phyloP scores from a whole-genome alignment of 1,140 invertebrate species.

The Bombus huntii region DNA sequence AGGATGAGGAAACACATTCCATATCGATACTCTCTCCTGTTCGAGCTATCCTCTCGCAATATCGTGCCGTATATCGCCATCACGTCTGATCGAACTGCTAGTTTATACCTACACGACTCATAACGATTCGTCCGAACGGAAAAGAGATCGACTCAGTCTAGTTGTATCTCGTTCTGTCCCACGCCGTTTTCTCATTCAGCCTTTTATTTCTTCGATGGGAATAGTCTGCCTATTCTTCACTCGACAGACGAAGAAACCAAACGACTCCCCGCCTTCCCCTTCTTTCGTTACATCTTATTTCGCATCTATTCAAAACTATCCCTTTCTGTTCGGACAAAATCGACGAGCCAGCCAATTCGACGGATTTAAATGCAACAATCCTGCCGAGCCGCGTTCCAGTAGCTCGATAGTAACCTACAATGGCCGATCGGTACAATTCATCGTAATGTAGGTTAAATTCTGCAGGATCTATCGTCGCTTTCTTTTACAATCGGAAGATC shows the following conservation, averaged over 20 bases:
- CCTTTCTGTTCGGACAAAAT: neutral
- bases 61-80: conserved; percentile 70
- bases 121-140: conserved; percentile 64
- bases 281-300: neutral
- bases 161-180: neutral
- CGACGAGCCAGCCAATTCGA: conserved; percentile 42
- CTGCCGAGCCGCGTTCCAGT: neutral
- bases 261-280: neutral
- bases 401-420: conserved; percentile 26
- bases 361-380: conserved; percentile 58
- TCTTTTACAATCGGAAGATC: neutral
- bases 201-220: neutral
- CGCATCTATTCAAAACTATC: neutral
- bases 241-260: neutral
- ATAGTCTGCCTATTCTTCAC: neutral
- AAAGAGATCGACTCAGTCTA: conserved; percentile 26
- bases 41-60: conserved; percentile 71
- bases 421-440: conserved; percentile 14
- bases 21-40: conserved; percentile 71
- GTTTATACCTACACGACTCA: conserved; percentile 71
- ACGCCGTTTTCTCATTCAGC: neutral
- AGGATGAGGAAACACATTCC: conserved; percentile 66
- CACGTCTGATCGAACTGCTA: conserved; percentile 70
- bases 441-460: conserved; percentile 22
- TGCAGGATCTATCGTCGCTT: conserved; percentile 9